Evolutionary conservation across 2,113 vertebrate species (phyloP), one percentile per base, ranked within the genome.

Genomic region (Anser brachyrhynchus): DNA sequence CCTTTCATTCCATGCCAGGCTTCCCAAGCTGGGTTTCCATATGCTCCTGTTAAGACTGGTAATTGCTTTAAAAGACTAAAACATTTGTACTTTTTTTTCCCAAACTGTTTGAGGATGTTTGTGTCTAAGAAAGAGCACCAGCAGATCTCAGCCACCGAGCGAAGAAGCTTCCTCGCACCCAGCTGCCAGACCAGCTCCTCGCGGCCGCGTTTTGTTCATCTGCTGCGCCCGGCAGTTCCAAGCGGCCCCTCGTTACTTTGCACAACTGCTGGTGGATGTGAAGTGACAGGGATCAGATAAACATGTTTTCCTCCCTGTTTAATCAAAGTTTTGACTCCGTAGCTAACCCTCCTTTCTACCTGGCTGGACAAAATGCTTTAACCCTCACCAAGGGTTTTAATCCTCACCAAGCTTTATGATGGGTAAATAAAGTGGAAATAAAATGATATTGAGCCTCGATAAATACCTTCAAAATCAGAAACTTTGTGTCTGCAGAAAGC

Each of bases 21-120:
- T 51, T 89, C 54, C 84, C 86, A 94, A 93, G 62, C 22, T 95
- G 95, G 18, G 23, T 70, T 93, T 83, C 89, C 84, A 72, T 35
- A 79, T 73, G 77, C 54, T 93, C 62, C 83, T 35, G 55, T 33
- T 87, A 86, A 80, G 21, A 54, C 55, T 92, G 46, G n/a, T 21
- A 86, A 81, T 29, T 87, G 87, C 82, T 89, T 78, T 75, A 67
- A 65, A 88, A 91, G 20, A 55, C 57, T 51, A 71, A 66, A 93
- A 73, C 16, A 55, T 77, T 74, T 77, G 33, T 43, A 66, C 13
- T 41, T 76, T 35, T 65, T 10, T 21, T 29, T 33, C 33, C 6
- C 3, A 37, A 61, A 83, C 26, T 64, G 39, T 70, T 44, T 19
- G 82, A 86, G 35, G 64, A 49, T 77, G 72, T 83, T 88, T 92